These are phyloP conservation scores for Pelochelys cantorii DNA, from an alignment of 2,797 vertebrate genomes.

Conservation along the genomic window DNA sequence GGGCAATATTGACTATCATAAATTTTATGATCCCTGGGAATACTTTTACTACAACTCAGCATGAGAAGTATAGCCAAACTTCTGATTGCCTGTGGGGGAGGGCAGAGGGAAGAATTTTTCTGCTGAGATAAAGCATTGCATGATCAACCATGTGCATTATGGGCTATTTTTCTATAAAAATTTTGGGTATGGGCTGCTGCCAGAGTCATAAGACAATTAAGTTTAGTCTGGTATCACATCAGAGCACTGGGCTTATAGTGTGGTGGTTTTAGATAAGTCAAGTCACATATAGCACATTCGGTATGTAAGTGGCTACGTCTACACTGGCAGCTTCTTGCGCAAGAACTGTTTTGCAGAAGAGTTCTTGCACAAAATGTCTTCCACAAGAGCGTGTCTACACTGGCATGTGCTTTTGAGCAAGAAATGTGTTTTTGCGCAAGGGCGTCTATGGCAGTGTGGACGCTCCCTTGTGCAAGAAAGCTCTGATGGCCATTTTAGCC, in stretches of 20 bases:
- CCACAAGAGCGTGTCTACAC: too few relatives aligned
- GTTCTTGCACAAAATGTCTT: too few relatives aligned
- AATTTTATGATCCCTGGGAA: constrained; percentile 29
- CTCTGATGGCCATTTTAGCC: too few relatives aligned
- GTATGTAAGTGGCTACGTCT: background rate
- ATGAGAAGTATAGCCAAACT: constrained; percentile 1
- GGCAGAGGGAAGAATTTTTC: constrained; percentile 3
- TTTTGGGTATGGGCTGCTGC: background rate
- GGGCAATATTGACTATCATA: background rate
- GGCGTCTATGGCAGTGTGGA: too few relatives aligned
- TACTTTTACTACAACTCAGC: background rate
- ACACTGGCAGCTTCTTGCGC: too few relatives aligned
- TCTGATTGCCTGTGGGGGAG: background rate
- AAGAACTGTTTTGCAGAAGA: too few relatives aligned
- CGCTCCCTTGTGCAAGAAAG: too few relatives aligned
- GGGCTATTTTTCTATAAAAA: background rate
- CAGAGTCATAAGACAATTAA: background rate
- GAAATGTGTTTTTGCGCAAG: too few relatives aligned
- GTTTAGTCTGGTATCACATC: background rate
- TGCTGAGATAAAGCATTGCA: background rate
- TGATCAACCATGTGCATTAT: background rate
- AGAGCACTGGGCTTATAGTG: too few relatives aligned
- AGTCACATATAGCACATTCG: background rate
- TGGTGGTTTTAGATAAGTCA: background rate
- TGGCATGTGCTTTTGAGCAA: too few relatives aligned